These are phyloP conservation scores for Pantherophis alleghaniensis DNA, from an alignment of 2,797 vertebrate genomes.

Conservation along the genomic window DNA sequence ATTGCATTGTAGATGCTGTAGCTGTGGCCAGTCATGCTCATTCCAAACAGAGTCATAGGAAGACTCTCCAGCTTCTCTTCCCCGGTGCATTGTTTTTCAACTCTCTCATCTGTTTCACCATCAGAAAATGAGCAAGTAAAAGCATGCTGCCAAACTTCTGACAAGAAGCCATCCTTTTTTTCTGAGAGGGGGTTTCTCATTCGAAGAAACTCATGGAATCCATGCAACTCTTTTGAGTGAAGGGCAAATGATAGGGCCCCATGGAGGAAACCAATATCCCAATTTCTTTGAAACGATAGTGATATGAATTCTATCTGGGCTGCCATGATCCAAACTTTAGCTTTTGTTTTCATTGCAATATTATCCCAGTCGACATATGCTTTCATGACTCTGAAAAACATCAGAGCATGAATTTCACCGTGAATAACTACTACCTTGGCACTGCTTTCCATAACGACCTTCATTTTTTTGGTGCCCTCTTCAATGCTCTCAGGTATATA, in stretches of 20 bases:
- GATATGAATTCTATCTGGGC: conserved; percentile 11
- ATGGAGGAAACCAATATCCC: neutral
- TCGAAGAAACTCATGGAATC: neutral
- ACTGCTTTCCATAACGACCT: neutral
- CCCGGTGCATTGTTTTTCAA: neutral
- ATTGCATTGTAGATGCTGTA: conserved; percentile 11
- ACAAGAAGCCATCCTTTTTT: neutral
- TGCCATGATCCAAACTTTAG: neutral
- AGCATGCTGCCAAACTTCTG: neutral
- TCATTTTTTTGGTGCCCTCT: neutral
- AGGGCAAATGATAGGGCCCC: neutral
- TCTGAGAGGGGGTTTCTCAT: neutral
- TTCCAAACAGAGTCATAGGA: neutral
- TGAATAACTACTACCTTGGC: neutral
- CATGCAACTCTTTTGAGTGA: neutral
- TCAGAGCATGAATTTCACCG: neutral
- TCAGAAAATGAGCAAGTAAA: neutral
- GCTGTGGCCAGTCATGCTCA: conserved; percentile 2
- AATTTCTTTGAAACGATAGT: neutral
- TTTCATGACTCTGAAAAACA: neutral
- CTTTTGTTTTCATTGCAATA: accelerated
- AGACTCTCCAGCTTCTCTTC: neutral
- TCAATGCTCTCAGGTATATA: neutral
- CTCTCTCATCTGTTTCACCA: too few relatives aligned
- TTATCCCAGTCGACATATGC: neutral